Base-by-base conservation (phyloP, 1,140 invertebrate genomes). In the Bombus soroeensis region DNA sequence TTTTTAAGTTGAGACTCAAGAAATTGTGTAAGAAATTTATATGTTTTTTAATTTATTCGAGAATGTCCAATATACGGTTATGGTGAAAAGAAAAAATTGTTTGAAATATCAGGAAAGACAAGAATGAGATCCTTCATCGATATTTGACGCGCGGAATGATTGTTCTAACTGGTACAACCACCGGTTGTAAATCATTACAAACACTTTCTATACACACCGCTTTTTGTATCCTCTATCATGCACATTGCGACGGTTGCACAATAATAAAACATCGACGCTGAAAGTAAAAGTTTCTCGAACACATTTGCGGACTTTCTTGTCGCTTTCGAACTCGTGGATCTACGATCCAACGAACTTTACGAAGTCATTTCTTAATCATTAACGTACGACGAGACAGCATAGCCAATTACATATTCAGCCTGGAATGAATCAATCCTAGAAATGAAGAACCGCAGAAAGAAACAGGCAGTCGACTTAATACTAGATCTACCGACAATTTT, bases 201-300 rank as follows among this genome's bases (percentile, higher is more conserved):
- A 62, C 43, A 70, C 64, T 80, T 80, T 80, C 78, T 70, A 70
- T 41, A 37, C 43, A 53, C 47, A 3, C n/a, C 25, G 25, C 12
- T 53, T 70, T 80, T 43, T 80, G 13, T 39, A 66, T 47, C 34
- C 12, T 37, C 41, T 68, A 47, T 79, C 62, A 15, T 68, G 25
- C 28, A 41, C 57, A 32, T 77, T 77, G 78, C 77, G n/a, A 41
- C 64, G 77, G 64, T 80, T 80, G 64, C 78, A 70, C 78, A 80
- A 80, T 53, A 80, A 64, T 78, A 64, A 64, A 78, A 70, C 64
- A 37, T 32, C 57, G 39, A 77, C 13, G 43, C 25, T 37, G 64
- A 80, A 80, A 80, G 78, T 80, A 80, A 80, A 80, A 80, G 78
- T 80, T 53, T 37, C 43, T 28, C 34, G 64, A 80, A 37, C 32